Evolutionary conservation across 2,113 vertebrate genomes (phyloP), one percentile per base, ranked within the genome.

Genomic region (Osmerus eperlanus): DNA sequence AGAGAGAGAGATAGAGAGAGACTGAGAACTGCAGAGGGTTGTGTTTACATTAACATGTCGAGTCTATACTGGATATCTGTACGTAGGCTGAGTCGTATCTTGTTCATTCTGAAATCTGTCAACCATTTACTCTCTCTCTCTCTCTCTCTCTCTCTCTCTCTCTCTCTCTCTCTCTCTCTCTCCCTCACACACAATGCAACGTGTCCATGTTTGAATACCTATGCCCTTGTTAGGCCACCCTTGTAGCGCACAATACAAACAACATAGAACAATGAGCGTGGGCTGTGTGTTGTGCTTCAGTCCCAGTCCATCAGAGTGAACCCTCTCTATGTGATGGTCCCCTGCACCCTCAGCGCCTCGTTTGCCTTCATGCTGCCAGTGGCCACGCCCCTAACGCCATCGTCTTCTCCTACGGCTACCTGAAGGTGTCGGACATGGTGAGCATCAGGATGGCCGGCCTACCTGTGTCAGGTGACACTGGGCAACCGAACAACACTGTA

Each of bases 341-440:
- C 97, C 14, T 93, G 93, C 70, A 96, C 96, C 0, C 92, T 99
- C 78, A 96, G 96, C 3, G 88, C 96, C 0, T 98, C 97, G 18
- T 97, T 98, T 32, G 96, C 97, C 83, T 99, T 99, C 90, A 98
- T 98, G 96, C 77, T 99, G 13, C 97, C 97, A 0, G 96, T 97
- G 74, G 97, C 96, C 72, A 98, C 97, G 0, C 96, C 97, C 96
- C 96, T 0, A 99, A 98, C 0, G 95, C 97, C 36, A 97, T 99
- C 1, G 95, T 93, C 73, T 99, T 98, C 87, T 93, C 96, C 54
- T 96, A 92, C 0, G 95, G 97, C 5, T 91, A 90, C 78, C 92
- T 99, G 76, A 94, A 82, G 68, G 94, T 98, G 58, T 80, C 92
- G 0, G 97, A 99, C 90, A 99, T 99, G 97, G 97, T 98, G 92